Base-by-base conservation (phyloP, 2,797 vertebrate genomes). In the Gambelia wislizenii region DNA sequence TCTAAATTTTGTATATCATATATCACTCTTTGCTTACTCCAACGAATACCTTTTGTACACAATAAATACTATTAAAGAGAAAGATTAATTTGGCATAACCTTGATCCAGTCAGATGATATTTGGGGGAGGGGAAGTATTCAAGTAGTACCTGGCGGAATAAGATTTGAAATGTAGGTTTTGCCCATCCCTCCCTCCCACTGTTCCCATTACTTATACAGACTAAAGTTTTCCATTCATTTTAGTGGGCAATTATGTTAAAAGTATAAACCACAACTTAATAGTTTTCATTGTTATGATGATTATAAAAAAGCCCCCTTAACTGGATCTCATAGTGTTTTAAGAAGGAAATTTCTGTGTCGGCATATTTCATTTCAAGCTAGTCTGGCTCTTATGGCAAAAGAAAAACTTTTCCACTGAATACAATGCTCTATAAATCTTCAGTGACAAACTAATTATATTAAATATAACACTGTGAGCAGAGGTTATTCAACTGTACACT, bases 271-370 rank as follows among this genome's bases (percentile, higher is more conserved):
- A 83, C 92, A 87, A 93, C 36, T 90, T 86, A 91, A 59, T 89
- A 90, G 27, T 86, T 52, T 91, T 94, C 88, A 92, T 78, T 91
- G 78, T 59, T 93, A 16, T 83, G 49, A 22, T 72, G 36, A 20
- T 90, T 36, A 49, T 49, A 59, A 59, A 59, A 54, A 54, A 13
- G 12, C 14, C 20, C n/a, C 91, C 88, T 88, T 87, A 86, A 92
- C 16, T 93, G 94, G 93, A 95, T 94, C 94, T 96, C 90, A 89
- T 47, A 74, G 0, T 93, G 20, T 84, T 93, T 89, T 93, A 94
- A 77, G 79, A 75, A 89, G 16, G 16, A 1, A 85, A 89, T 90
- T 93, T 93, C 69, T 96, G 76, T 74, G 30, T 33, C 93, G 90
- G 76, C 2, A 4, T 90, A 92, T 94, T 95, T 92, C 92, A 87